phyloP scores from a whole-genome alignment of 2,113 vertebrate genomes.

The Archilochus colubris region DNA sequence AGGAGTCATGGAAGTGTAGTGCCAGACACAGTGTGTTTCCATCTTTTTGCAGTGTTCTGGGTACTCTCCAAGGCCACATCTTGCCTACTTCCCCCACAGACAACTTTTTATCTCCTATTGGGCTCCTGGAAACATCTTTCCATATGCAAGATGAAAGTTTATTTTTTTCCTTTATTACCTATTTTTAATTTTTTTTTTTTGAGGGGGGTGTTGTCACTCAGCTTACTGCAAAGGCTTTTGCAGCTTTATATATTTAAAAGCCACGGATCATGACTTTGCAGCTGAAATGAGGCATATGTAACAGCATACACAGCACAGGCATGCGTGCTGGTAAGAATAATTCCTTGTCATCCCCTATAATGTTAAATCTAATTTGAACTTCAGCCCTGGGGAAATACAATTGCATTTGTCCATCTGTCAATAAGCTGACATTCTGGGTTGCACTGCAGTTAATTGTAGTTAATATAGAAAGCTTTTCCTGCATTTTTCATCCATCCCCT shows the following conservation, averaged over 20 bases:
- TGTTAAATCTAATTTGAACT: constrained; percentile 34
- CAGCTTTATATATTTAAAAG: neutral
- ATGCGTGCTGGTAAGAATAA: constrained; percentile 10
- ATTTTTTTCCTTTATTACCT: neutral
- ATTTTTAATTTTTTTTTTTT: neutral
- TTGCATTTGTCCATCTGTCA: constrained; percentile 52
- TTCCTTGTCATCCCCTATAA: constrained; percentile 44
- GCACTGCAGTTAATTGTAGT: neutral
- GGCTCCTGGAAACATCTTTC: neutral
- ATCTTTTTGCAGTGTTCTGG: neutral
- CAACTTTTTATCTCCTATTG: neutral
- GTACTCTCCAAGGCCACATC: neutral
- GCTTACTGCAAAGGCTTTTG: neutral
- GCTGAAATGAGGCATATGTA: neutral
- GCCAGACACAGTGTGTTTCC: neutral
- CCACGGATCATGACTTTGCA: neutral
- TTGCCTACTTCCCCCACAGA: neutral
- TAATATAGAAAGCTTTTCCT: neutral
- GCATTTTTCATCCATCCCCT: neutral
- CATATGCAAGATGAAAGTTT: neutral
- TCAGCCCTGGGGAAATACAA: constrained; percentile 23
- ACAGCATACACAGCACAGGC: neutral
- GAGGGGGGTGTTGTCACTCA: neutral
- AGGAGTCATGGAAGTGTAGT: neutral
- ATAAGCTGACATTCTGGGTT: neutral